A percentile compares a stretch with the other conserved stretches of the same genome.
These are phyloP conservation scores for Forbesichthys papilliferus DNA, from an alignment of 2,113 vertebrate genomes.

Conservation along the genomic window DNA sequence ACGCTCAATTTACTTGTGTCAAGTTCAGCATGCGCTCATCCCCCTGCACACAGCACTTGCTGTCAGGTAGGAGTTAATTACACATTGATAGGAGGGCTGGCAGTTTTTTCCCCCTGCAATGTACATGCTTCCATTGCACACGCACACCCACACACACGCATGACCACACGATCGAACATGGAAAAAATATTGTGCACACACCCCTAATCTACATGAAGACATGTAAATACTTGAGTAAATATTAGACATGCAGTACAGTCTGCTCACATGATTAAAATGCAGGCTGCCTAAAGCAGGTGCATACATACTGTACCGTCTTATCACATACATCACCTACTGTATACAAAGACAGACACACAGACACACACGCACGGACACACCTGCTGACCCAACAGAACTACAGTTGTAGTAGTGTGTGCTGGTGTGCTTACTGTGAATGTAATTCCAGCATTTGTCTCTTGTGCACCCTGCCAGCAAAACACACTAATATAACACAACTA, in stretches of 20 bases:
- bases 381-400: conserved; percentile 33
- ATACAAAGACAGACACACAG: neutral
- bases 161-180: neutral
- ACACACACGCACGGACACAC: conserved; percentile 8
- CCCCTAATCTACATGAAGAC: neutral
- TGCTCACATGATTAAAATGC: too few relatives aligned
- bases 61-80: conserved; percentile 9
- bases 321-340: too few relatives aligned
- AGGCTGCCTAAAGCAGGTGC: too few relatives aligned
- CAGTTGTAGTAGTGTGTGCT: neutral
- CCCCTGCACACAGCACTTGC: conserved; percentile 6
- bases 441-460: conserved; percentile 24
- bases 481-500: neutral
- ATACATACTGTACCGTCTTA: too few relatives aligned
- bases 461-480: too few relatives aligned
- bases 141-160: neutral
- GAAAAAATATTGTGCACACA: neutral
- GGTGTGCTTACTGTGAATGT: conserved; percentile 25
- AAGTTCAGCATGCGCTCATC: conserved; percentile 11
- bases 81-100: neutral
- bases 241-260: neutral
- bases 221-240: neutral
- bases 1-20: neutral
- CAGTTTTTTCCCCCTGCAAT: neutral
- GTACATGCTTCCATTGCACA: neutral